Base-by-base conservation (phyloP, 2,797 vertebrate genomes). In the Trichosurus vulpecula region DNA sequence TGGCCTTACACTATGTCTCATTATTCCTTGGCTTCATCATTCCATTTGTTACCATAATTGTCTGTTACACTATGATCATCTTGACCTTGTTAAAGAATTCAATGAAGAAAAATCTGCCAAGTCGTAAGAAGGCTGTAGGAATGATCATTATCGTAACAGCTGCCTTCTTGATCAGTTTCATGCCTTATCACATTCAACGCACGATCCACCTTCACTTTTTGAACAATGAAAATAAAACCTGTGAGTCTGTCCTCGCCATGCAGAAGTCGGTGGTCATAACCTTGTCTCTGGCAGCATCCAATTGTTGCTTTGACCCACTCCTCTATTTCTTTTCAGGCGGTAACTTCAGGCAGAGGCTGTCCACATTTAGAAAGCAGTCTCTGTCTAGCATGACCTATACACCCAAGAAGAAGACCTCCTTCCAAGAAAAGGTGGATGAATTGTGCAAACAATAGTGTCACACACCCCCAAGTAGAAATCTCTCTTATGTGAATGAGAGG, bases 321-420 rank as follows among this genome's bases (percentile, higher is more conserved):
- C 99, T 99, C 13, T 99, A 99, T 93, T 99, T 99, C 97, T 99
- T 99, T 98, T 99, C 99, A 0, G 99, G 99, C 0, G 99, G 99
- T 13, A 99, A 99, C 96, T 99, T 99, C 98, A 99, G 99, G 52
- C 98, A 96, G 93, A 99, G 99, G 10, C 95, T 99, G 0, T 99
- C 99, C 66, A 99, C 99, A 0, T 98, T 99, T 92, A 99, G 98
- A 92, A 98, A 98, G 27, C 97, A 97, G 0, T 98, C 98, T 0
- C 97, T 94, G 56, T 98, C 98, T 98, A 99, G 98, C 87, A 3
- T 98, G 41, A 97, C 97, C 0, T 98, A 98, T 47, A 91, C 95
- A 27, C 95, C 98, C 94, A 98, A 97, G 96, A 99, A 90, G 57
- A 98, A 98, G 96, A 11, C 97, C 58, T 98, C 98, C 0, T 16